These are phyloP conservation scores for Colletes gigas DNA, from an alignment of 1,140 invertebrate genomes.

Conservation along the genomic window DNA sequence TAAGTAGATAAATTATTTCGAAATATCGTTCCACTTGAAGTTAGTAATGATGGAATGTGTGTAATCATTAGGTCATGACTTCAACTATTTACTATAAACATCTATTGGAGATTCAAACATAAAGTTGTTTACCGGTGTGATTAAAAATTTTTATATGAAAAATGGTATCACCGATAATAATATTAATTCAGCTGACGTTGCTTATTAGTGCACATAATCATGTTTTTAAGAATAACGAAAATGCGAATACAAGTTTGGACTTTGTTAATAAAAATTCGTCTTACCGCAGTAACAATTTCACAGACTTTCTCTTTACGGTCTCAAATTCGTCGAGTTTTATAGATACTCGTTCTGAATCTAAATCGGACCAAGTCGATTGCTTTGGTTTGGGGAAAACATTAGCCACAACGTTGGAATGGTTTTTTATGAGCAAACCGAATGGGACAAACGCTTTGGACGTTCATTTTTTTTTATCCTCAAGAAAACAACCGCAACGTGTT, in stretches of 20 bases:
- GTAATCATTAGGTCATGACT: slow-evolving; percentile 1
- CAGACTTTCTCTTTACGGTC: slow-evolving; percentile 30
- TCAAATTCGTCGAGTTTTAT: background rate
- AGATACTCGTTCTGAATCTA: background rate
- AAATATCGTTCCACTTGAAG: slow-evolving; percentile 1
- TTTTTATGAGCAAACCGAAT: slow-evolving; percentile 63
- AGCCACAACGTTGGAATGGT: slow-evolving; percentile 58
- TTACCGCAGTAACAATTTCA: background rate
- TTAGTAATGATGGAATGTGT: slow-evolving; percentile 4
- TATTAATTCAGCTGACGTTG: background rate
- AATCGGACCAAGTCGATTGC: slow-evolving; percentile 67
- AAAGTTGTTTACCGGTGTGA: background rate
- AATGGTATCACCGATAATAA: background rate
- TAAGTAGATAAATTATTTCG: background rate
- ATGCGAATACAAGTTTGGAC: background rate
- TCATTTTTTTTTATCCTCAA: slow-evolving; percentile 72
- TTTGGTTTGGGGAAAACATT: slow-evolving; percentile 69
- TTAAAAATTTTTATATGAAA: background rate
- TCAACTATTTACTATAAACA: background rate
- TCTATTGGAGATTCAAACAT: background rate
- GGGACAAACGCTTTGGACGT: slow-evolving; percentile 67
- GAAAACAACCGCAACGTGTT: slow-evolving; percentile 61
- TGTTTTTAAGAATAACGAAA: background rate
- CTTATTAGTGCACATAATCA: background rate
- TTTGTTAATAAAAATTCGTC: background rate